Percentiles rank a stretch among this genome's conserved stretches.
These are phyloP conservation scores for Hippocampus kuda DNA, from an alignment of 2,797 vertebrate genomes.

Conservation along the genomic window DNA sequence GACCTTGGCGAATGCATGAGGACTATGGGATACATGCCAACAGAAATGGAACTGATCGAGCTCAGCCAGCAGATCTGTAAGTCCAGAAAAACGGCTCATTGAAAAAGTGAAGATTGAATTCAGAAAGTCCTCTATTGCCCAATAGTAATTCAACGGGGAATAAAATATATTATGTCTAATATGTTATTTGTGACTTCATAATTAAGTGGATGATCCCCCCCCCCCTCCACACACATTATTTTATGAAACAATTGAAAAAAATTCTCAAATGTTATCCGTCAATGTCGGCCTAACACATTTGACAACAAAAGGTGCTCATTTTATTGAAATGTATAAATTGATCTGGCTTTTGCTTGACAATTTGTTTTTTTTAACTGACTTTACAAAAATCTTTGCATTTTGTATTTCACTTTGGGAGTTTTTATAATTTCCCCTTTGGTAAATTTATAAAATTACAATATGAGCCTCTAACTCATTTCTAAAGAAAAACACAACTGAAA, in stretches of 20 bases:
- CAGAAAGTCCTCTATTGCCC: neutral
- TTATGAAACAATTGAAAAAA: neutral
- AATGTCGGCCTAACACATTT: neutral
- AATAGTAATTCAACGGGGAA: neutral
- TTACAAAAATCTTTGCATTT: too few relatives aligned
- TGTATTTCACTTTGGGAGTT: too few relatives aligned
- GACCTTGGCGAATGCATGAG: slow-evolving; percentile 97
- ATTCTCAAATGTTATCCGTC: neutral
- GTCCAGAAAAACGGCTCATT: slow-evolving; percentile 18
- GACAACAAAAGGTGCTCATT: neutral
- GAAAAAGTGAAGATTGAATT: neutral
- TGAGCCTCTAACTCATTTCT: neutral
- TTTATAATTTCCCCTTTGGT: too few relatives aligned
- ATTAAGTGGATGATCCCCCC: neutral
- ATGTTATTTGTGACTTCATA: neutral
- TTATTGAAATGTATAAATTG: neutral
- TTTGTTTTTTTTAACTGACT: neutral
- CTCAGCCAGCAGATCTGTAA: slow-evolving; percentile 94
- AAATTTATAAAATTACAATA: neutral
- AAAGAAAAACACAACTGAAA: too few relatives aligned
- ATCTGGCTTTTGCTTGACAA: neutral
- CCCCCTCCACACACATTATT: neutral
- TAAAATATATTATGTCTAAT: neutral
- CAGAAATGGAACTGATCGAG: slow-evolving; percentile 97
- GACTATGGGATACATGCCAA: slow-evolving; percentile 98